A percentile compares a stretch with the other conserved stretches of the same genome.
phyloP scores from a whole-genome alignment of 2,888 invertebrate species.

The Pseudanteris insignis region DNA sequence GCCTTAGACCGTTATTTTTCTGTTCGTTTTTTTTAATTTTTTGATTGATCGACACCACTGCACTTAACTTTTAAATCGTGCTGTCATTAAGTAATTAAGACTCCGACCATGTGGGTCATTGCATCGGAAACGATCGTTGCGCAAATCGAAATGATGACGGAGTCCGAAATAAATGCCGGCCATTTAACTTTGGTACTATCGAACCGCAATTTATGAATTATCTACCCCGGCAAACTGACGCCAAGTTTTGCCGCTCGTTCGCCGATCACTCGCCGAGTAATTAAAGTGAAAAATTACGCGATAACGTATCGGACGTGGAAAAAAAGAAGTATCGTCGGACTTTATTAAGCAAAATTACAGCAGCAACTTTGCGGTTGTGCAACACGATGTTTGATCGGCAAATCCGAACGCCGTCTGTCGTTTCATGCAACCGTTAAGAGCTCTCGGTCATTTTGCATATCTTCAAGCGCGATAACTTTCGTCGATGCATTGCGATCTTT shows the following conservation, averaged over 20 bases:
- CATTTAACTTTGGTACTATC: conserved; percentile 17
- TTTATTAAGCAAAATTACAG: background rate
- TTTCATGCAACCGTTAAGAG: conserved; percentile 25
- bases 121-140: conserved; percentile 22
- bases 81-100: conserved; percentile 33
- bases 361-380: conserved; percentile 4
- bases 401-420: conserved; percentile 20
- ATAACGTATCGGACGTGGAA: background rate
- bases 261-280: conserved; percentile 10
- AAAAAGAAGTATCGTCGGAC: too few relatives aligned
- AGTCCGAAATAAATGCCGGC: conserved; percentile 17
- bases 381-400: conserved; percentile 25
- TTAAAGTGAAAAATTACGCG: background rate
- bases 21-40: too few relatives aligned
- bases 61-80: too few relatives aligned
- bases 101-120: conserved; percentile 33
- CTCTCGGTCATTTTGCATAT: conserved; percentile 53
- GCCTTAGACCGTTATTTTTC: too few relatives aligned
- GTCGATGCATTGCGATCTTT: conserved; percentile 55
- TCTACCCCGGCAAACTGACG: background rate
- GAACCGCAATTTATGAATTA: conserved; percentile 1
- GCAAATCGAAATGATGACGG: conserved; percentile 24
- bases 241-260: too few relatives aligned
- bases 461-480: conserved; percentile 51
- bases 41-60: too few relatives aligned